Conservation (phyloP, 2,888 invertebrate genomes). For the Caenorhabditis zanzibari region DNA sequence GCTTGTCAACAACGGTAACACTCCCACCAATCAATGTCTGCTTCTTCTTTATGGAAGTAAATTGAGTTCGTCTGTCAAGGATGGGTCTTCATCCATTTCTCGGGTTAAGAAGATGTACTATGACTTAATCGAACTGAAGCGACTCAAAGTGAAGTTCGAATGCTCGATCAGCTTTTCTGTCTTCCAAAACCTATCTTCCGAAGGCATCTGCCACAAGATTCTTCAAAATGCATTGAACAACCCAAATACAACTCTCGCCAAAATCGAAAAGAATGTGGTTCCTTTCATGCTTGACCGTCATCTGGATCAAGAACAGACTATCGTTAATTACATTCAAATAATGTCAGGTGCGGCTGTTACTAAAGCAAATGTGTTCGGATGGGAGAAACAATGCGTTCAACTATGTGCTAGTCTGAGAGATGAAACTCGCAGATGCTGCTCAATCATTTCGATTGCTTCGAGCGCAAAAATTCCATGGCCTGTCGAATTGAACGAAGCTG, state of each 20-base stretch:
- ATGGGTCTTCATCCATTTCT: slow-evolving; percentile 47
- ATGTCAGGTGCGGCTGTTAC: slow-evolving; percentile 49
- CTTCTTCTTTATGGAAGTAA: slow-evolving; percentile 27
- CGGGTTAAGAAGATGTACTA: slow-evolving; percentile 56
- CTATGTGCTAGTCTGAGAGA: slow-evolving; percentile 71
- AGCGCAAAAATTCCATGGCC: slow-evolving; percentile 74
- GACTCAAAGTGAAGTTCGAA: slow-evolving; percentile 63
- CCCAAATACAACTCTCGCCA: slow-evolving; percentile 64
- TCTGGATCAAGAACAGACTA: slow-evolving; percentile 73
- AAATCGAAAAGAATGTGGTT: slow-evolving; percentile 73
- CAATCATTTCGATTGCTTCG: slow-evolving; percentile 73
- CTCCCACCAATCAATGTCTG: slow-evolving; percentile 60
- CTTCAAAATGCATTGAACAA: slow-evolving; percentile 65
- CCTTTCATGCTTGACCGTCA: slow-evolving; percentile 75
- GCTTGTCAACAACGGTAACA: slow-evolving; percentile 46
- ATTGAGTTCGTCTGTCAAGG: slow-evolving; percentile 2
- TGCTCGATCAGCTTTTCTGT: slow-evolving; percentile 60
- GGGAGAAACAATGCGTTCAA: slow-evolving; percentile 75
- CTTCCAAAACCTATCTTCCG: slow-evolving; percentile 59
- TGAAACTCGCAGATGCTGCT: slow-evolving; percentile 69
- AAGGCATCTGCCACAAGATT: slow-evolving; percentile 72
- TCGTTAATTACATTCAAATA: slow-evolving; percentile 73
- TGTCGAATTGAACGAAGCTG: slow-evolving; percentile 66
- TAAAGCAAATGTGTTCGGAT: slow-evolving; percentile 54
- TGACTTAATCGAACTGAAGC: slow-evolving; percentile 61